phyloP scores from a whole-genome alignment of 2,888 invertebrate genomes.

The Nezara viridula region DNA sequence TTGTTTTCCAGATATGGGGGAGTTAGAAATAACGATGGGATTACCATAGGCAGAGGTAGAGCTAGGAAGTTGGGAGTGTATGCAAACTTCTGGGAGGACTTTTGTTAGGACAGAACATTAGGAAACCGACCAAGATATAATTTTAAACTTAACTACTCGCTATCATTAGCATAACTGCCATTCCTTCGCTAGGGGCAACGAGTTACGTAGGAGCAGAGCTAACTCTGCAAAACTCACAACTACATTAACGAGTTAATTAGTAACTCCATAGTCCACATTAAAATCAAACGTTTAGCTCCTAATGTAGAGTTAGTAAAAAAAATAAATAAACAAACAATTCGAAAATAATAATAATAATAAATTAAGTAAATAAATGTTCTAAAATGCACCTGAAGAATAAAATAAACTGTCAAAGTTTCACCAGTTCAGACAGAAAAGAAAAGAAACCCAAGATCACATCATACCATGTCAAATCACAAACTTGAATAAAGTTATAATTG shows the following conservation, averaged over 20 bases:
- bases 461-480: too few species aligned
- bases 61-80: neutral
- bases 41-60: neutral
- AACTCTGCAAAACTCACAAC: neutral
- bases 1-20: neutral
- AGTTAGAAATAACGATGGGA: conserved; percentile 1
- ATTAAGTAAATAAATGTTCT: too few species aligned
- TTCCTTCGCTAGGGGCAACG: neutral
- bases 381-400: too few species aligned
- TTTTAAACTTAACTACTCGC: neutral
- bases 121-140: neutral
- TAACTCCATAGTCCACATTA: neutral
- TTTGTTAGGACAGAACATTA: neutral
- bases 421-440: too few species aligned
- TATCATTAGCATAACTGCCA: conserved; percentile 24
- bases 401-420: too few species aligned
- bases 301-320: too few species aligned
- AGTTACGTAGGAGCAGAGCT: neutral
- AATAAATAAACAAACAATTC: too few species aligned
- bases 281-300: too few species aligned
- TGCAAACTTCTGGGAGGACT: neutral
- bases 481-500: too few species aligned
- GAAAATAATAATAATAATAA: too few species aligned
- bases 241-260: neutral
- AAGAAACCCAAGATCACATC: too few species aligned